A percentile compares a stretch with the other conserved stretches of the same genome.
Conservation (phyloP, 2,113 vertebrate genomes). For the Lamprotornis superbus region DNA sequence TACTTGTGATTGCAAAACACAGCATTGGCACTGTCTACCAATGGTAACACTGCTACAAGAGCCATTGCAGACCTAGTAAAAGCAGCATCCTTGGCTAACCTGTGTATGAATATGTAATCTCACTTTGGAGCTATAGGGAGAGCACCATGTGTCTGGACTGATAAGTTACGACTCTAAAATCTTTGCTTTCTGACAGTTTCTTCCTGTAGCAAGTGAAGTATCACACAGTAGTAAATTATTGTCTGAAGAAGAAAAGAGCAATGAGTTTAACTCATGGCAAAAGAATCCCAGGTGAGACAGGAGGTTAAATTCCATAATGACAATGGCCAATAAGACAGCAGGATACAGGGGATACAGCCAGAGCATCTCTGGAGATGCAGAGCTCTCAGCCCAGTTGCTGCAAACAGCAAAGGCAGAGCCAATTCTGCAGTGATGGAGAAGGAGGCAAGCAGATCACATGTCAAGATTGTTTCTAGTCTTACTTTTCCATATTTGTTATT, state of each 20-base stretch:
- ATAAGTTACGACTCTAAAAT: neutral
- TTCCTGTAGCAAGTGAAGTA: neutral
- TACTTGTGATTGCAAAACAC: neutral
- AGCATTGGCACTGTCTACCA: neutral
- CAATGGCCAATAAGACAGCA: neutral
- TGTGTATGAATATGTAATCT: neutral
- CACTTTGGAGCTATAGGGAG: neutral
- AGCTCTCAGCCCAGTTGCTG: neutral
- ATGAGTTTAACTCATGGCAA: neutral
- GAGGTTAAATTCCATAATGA: neutral
- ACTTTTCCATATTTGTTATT: neutral
- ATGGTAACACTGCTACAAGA: fast-evolving
- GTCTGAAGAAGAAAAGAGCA: neutral
- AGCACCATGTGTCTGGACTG: neutral
- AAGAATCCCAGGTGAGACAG: neutral
- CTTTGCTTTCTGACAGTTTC: neutral
- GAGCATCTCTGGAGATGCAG: neutral
- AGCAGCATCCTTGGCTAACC: neutral
- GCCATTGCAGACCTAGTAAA: neutral
- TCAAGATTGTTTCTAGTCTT: neutral
- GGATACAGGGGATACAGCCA: neutral
- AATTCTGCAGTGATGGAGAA: neutral
- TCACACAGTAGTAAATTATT: neutral
- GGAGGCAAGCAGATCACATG: neutral
- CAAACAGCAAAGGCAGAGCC: neutral